Evolutionary conservation across 2,113 vertebrate genomes (phyloP), one percentile per base, ranked within the genome.

Genomic region (Macrotis lagotis): DNA sequence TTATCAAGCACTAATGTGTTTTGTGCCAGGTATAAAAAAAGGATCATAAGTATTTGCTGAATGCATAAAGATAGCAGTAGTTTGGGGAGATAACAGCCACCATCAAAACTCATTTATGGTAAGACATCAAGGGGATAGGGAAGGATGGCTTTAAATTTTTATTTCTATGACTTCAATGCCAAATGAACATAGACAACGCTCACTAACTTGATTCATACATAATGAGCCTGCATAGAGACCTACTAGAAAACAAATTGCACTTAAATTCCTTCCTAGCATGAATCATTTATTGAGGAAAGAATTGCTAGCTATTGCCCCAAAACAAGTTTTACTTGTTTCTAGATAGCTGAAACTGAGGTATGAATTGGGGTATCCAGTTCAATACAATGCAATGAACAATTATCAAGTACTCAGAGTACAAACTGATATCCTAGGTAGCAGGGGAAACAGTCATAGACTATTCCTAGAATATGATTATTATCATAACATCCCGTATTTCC

Each of bases 261-360:
- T 92, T 26, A 91, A 51, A 49, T 59, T 96, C 93, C 95, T 93
- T 94, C 93, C 94, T 89, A 94, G 52, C 95, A 96, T 98, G 97
- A 97, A 97, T 98, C 96, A 97, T 97, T 97, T 91, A 98, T 96
- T 48, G 93, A 44, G 91, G 95, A 52, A 94, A 90, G 89, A 89
- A 55, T 0, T 31, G 91, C 91, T 52, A 93, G 95, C 92, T 55
- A 12, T 83, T 0, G 51, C 96, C 93, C 59, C 91, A 37, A 92
- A 97, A 93, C 95, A 96, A 92, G 91, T 52, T 83, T 96, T 96
- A 90, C 93, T 94, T 90, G 96, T 94, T 96, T 95, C 96, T 94
- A 59, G 49, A 92, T 48, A 96, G 92, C 91, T 49, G 95, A 94
- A 93, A 91, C 12, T 9, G 0, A n/a, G 91, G 91, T 92, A 16